A percentile compares a stretch with the other conserved stretches of the same genome.
Evolutionary conservation across 2,888 invertebrate species (phyloP).

Genomic region (Tetrapedia diversipes): DNA sequence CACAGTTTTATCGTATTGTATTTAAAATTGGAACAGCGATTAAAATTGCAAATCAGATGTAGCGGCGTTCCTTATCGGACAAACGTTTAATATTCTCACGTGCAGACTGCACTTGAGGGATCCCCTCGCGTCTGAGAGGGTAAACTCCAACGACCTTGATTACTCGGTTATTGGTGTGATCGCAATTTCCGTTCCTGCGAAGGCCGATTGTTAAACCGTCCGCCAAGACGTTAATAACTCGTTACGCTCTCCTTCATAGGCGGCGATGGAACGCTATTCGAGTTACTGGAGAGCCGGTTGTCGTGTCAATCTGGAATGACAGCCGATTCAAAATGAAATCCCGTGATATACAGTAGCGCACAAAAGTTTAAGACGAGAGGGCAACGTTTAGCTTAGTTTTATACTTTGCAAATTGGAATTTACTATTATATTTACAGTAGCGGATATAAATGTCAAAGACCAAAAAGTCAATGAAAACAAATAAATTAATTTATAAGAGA

Average conservation of each 20-base stretch:
- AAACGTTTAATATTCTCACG: conserved; percentile 20
- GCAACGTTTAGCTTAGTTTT: not conserved
- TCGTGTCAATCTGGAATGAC: conserved; percentile 53
- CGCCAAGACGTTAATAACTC: conserved; percentile 55
- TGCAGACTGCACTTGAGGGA: conserved; percentile 15
- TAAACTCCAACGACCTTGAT: conserved; percentile 53
- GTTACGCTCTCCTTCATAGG: conserved; percentile 58
- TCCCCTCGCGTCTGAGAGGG: not conserved
- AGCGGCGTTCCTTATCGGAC: not conserved
- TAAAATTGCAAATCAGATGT: no score
- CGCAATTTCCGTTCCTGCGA: conserved; percentile 59
- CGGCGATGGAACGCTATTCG: conserved; percentile 20
- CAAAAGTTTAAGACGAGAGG: no score
- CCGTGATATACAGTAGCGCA: not conserved
- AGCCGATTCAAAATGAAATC: conserved; percentile 11
- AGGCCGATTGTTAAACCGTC: conserved; percentile 57
- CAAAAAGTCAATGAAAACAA: no score
- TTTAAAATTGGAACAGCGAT: no score
- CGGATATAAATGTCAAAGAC: no score
- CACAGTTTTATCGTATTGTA: no score
- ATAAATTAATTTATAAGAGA: no score
- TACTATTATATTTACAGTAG: no score
- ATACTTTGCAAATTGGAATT: no score
- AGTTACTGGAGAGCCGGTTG: conserved; percentile 57
- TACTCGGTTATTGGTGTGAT: conserved; percentile 50